Base-by-base conservation (phyloP, 2,797 vertebrate genomes). In the Buphagus erythrorhynchus region DNA sequence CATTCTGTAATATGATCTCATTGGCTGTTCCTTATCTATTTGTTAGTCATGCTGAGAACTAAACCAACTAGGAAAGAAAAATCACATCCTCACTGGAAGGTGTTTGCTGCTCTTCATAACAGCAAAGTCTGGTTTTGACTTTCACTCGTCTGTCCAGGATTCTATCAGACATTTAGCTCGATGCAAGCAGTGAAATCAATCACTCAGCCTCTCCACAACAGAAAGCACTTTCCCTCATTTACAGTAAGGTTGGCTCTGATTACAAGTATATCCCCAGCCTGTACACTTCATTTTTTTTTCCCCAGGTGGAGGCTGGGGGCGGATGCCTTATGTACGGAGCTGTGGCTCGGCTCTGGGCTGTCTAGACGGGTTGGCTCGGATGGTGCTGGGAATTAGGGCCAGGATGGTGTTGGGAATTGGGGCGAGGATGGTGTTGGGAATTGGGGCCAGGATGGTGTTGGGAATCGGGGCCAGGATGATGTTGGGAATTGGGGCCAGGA, bases 361-460 rank as follows among this genome's bases (percentile, higher is more conserved):
- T 95, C 97, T 95, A 92, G 97, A 96, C 97, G 3, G 75, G 61
- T 20, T 29, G 89, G 51, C 71, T 69, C 35, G 16, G 49, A 5
- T 7, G 6, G 61, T 77, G 67, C 9, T 83, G 61, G 31, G 88
- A 80, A 20, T 51, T 5, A 7, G 35, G 18, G 59, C 86, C 96
- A 95, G 95, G 49, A 5, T 7, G 6, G 61, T 77, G 67, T 10
- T 83, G 61, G 31, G 88, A 80, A 20, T 51, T 5, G 8, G 35
- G 18, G 59, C n/a, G n/a, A n/a, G 16, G 49, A 5, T 7, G 6
- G 61, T 77, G 67, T 10, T 83, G 61, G 31, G 88, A 80, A 20
- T 51, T 5, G 8, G 35, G 18, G 59, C n/a, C n/a, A n/a, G n/a
- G n/a, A n/a, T n/a, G n/a, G n/a, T n/a, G n/a, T n/a, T n/a, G n/a